Conservation (phyloP, 64 coral and sea anemone genomes). For the Dendrophyllia cribrosa region DNA sequence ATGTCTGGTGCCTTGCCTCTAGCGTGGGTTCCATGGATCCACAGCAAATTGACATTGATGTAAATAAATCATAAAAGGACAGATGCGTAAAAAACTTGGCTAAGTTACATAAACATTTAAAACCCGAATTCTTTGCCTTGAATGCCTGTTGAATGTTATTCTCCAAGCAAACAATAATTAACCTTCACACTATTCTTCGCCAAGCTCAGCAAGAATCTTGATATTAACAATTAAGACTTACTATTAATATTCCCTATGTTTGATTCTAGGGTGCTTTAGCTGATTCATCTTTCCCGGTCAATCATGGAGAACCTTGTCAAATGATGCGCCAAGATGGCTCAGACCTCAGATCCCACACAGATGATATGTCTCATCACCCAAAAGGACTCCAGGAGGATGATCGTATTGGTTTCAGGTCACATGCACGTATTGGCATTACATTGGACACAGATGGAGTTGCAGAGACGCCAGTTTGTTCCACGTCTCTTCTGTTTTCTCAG, state of each 20-base stretch:
- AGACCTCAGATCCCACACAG: neutral
- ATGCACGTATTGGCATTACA: neutral
- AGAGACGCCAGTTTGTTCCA: slow-evolving; percentile 54
- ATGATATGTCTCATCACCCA: neutral
- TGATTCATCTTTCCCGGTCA: neutral
- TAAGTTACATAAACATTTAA: too few species aligned
- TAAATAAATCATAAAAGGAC: too few species aligned
- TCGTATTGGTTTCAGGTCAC: neutral
- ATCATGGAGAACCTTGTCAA: neutral
- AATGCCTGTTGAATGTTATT: too few species aligned
- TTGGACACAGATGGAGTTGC: neutral
- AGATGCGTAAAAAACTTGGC: too few species aligned
- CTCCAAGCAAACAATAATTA: too few species aligned
- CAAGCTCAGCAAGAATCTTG: too few species aligned
- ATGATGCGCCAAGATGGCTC: neutral
- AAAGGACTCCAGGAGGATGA: neutral
- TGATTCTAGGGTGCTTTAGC: neutral
- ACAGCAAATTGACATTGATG: too few species aligned
- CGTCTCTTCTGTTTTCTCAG: slow-evolving; percentile 79
- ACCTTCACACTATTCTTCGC: too few species aligned
- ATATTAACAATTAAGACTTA: neutral
- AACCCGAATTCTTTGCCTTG: too few species aligned
- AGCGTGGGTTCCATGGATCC: too few species aligned
- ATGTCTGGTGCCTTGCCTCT: too few species aligned
- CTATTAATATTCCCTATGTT: neutral